These are phyloP conservation scores for Anas acuta DNA, from an alignment of 2,797 vertebrate species.

Conservation along the genomic window DNA sequence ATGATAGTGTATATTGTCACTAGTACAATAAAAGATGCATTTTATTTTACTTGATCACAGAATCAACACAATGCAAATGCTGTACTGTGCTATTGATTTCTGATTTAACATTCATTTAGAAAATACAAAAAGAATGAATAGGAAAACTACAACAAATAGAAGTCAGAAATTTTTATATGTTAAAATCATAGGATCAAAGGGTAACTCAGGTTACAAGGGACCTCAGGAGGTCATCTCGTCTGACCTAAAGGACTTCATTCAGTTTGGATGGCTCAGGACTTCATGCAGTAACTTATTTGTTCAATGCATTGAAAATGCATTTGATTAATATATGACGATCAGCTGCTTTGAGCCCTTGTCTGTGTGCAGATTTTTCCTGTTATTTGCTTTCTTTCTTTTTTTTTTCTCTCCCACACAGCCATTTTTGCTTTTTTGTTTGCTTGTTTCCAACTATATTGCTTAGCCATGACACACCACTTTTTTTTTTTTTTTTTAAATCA, in stretches of 20 bases:
- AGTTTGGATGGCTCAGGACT: no score
- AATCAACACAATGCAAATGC: neutral
- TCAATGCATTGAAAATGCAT: neutral
- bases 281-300: neutral
- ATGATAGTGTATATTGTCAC: neutral
- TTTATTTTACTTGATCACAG: neutral
- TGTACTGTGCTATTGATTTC: neutral
- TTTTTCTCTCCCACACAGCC: neutral
- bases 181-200: neutral
- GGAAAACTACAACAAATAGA: neutral
- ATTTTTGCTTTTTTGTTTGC: neutral
- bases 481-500: neutral
- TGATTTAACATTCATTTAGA: neutral
- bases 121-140: neutral
- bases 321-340: neutral
- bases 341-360: neutral
- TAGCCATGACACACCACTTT: neutral
- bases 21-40: neutral
- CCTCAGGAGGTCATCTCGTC: neutral
- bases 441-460: neutral
- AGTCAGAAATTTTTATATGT: neutral
- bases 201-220: neutral
- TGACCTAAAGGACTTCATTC: neutral
- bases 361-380: neutral
- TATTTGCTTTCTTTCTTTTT: neutral